Conservation (phyloP, 2,888 invertebrate genomes). For the Luperina nickerlii region DNA sequence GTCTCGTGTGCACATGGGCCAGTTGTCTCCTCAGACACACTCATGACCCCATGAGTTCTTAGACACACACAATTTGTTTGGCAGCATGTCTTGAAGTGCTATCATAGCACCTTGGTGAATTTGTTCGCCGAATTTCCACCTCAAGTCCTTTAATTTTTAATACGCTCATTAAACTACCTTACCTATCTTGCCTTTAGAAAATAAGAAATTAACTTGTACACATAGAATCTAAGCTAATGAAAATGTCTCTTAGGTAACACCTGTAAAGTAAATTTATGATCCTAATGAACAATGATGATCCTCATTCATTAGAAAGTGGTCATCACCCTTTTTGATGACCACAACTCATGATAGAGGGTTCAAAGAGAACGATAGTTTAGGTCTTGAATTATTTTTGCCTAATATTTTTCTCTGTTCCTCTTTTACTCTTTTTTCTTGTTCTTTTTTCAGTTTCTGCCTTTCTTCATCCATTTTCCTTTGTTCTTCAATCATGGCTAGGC, state of each 20-base stretch:
- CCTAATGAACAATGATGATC: constrained; percentile 32
- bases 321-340: constrained; percentile 41
- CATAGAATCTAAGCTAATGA: constrained; percentile 43
- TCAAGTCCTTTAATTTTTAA: constrained; percentile 25
- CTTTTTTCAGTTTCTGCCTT: constrained; percentile 97
- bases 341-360: constrained; percentile 93
- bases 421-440: constrained; percentile 97
- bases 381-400: constrained; percentile 99
- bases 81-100: constrained; percentile 11
- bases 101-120: constrained; percentile 24
- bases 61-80: constrained; percentile 9
- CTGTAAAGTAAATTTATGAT: constrained; percentile 56
- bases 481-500: constrained; percentile 98
- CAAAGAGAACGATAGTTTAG: constrained; percentile 97
- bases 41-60: neutral
- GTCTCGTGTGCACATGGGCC: neutral
- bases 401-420: constrained; percentile 99
- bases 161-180: constrained; percentile 19
- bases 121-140: constrained; percentile 30
- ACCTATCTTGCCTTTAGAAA: constrained; percentile 14
- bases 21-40: neutral
- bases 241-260: constrained; percentile 55
- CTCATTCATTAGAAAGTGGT: constrained; percentile 11
- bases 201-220: constrained; percentile 37
- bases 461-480: constrained; percentile 99